Conservation (phyloP, 2,888 invertebrate species). For the Limnephilus rhombicus region DNA sequence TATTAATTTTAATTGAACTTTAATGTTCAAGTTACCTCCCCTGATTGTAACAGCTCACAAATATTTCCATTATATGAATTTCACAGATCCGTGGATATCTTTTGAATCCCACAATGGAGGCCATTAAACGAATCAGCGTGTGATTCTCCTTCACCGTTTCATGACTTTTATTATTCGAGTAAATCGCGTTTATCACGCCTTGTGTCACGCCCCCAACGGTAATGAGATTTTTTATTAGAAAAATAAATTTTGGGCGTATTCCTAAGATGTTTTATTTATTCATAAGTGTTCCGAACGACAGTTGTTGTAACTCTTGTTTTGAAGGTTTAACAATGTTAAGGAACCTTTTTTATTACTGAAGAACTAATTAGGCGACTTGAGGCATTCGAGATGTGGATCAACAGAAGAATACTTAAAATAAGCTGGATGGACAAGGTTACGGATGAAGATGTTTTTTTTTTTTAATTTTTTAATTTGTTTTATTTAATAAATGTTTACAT, state of each 20-base stretch:
- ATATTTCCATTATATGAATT: background rate
- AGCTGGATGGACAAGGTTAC: no score
- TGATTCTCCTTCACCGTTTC: background rate
- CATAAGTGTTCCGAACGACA: background rate
- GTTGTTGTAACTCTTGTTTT: no score
- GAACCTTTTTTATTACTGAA: no score
- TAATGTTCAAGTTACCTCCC: no score
- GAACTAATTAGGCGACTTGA: no score
- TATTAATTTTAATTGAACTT: no score
- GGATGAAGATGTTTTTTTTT: no score
- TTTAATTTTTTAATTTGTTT: no score
- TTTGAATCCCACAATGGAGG: background rate
- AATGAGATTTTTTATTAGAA: background rate
- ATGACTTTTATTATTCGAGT: conserved; percentile 8
- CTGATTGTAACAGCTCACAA: background rate
- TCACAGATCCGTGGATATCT: background rate
- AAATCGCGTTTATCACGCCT: background rate
- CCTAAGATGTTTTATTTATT: background rate
- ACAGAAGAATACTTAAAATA: no score
- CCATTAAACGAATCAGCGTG: conserved; percentile 7
- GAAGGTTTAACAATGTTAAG: no score
- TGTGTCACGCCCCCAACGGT: background rate
- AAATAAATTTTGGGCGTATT: background rate
- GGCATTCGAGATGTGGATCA: no score
- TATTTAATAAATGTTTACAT: no score